Conservation (phyloP, 2,797 vertebrate species). For the Mycteria americana region DNA sequence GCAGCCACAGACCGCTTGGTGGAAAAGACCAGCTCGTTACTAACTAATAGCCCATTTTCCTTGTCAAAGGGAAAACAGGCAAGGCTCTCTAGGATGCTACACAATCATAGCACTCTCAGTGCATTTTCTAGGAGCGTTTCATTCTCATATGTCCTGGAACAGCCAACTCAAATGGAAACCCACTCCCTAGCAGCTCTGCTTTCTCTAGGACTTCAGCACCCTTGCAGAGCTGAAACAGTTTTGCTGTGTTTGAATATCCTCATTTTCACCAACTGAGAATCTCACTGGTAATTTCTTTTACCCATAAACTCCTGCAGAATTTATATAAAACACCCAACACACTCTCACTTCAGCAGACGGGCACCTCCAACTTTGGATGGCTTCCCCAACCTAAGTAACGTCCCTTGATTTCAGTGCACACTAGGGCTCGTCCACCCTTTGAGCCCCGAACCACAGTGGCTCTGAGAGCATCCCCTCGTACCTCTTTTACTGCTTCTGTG, state of each 20-base stretch:
- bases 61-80: neutral
- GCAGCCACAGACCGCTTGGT: neutral
- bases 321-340: neutral
- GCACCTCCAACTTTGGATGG: neutral
- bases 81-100: neutral
- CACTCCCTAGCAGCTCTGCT: neutral
- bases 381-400: neutral
- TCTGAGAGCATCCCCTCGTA: neutral
- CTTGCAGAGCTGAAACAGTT: neutral
- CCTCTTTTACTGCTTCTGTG: constrained; percentile 67
- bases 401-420: neutral
- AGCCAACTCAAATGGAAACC: neutral
- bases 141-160: neutral
- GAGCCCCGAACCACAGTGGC: neutral
- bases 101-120: neutral
- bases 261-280: neutral
- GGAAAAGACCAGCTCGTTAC: neutral
- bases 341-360: neutral
- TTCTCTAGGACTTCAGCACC: neutral
- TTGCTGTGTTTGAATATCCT: neutral
- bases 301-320: neutral
- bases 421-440: neutral
- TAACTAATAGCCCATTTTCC: neutral
- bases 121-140: neutral
- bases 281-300: neutral